A percentile compares a stretch with the other conserved stretches of the same genome.
These are phyloP conservation scores for Melanerpes aurifrons DNA, from an alignment of 2,113 vertebrate species.

Conservation along the genomic window DNA sequence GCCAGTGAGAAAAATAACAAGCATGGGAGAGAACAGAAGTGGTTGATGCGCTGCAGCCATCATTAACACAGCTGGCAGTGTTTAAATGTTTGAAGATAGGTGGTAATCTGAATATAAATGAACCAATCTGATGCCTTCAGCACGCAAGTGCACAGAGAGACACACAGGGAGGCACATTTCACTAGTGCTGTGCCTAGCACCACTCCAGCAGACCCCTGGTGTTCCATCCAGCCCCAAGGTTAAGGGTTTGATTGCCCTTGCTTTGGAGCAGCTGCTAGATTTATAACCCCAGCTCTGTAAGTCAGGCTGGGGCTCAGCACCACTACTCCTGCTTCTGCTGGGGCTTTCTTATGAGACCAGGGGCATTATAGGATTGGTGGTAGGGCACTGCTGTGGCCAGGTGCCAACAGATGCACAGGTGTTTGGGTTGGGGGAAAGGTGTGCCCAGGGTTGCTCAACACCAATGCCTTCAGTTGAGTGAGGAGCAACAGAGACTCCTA, in stretches of 20 bases:
- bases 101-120: conserved; percentile 7
- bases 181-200: not conserved
- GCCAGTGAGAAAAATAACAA: conserved; percentile 14
- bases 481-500: not conserved
- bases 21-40: not conserved
- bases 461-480: not conserved
- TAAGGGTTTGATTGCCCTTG: not conserved
- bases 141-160: not conserved
- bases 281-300: not conserved
- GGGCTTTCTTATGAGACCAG: fast-evolving
- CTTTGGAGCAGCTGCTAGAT: not conserved
- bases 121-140: not conserved
- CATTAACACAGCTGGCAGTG: conserved; percentile 16
- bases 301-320: not conserved
- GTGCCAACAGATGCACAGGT: fast-evolving
- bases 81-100: conserved; percentile 34
- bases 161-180: not conserved
- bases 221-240: not conserved
- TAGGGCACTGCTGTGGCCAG: not conserved
- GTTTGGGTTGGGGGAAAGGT: not conserved
- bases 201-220: not conserved
- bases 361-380: not conserved
- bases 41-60: not conserved
- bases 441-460: not conserved
- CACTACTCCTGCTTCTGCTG: not conserved